A percentile compares a stretch with the other conserved stretches of the same genome.
These are phyloP conservation scores for Galleria mellonella DNA, from an alignment of 1,140 invertebrate genomes.

Conservation along the genomic window DNA sequence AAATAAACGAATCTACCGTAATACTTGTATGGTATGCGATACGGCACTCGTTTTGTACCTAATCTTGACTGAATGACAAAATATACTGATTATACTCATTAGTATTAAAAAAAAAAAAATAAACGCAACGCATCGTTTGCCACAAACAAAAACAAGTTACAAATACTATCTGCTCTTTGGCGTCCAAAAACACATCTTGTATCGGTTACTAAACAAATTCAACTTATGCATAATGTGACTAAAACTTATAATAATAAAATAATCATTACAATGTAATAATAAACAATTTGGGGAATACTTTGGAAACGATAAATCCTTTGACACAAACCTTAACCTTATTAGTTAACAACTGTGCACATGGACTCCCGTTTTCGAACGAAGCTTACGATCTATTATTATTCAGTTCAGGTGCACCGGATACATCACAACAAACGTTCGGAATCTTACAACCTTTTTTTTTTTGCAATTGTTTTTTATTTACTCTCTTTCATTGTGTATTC, in stretches of 20 bases:
- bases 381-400: slow-evolving; percentile 37
- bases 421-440: slow-evolving; percentile 70
- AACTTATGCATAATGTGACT: slow-evolving; percentile 61
- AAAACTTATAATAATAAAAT: slow-evolving; percentile 60
- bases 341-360: slow-evolving; percentile 72
- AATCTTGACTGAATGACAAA: too few species aligned
- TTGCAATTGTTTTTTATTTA: slow-evolving; percentile 20
- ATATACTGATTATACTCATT: too few species aligned
- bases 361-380: slow-evolving; percentile 50
- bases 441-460: slow-evolving; percentile 56
- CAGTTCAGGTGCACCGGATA: slow-evolving; percentile 66
- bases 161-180: slow-evolving; percentile 47
- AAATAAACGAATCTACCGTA: background rate
- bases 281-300: slow-evolving; percentile 73
- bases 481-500: slow-evolving; percentile 17
- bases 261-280: slow-evolving; percentile 40
- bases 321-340: slow-evolving; percentile 72
- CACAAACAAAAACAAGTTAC: background rate
- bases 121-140: background rate
- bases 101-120: slow-evolving; percentile 8
- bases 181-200: slow-evolving; percentile 29
- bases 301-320: slow-evolving; percentile 73
- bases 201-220: slow-evolving; percentile 37
- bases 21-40: slow-evolving; percentile 17
- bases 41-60: background rate